These are phyloP conservation scores for Paedocypris micromegethes DNA, from an alignment of 2,797 vertebrate genomes.

Conservation along the genomic window DNA sequence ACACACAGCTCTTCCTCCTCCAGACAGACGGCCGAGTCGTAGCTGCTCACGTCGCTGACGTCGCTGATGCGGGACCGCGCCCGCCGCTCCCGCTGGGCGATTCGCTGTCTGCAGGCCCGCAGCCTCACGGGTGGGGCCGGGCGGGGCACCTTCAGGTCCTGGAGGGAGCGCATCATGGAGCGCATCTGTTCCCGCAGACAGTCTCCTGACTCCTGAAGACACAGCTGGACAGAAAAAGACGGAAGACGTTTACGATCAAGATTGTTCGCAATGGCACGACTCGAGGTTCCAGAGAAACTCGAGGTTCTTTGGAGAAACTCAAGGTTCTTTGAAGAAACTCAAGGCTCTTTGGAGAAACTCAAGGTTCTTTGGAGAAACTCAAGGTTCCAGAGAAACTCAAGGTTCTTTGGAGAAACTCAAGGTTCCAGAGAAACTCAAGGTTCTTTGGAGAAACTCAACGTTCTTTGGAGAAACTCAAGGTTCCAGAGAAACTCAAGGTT, in stretches of 20 bases:
- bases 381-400: no score
- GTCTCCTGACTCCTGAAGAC: conserved; percentile 72
- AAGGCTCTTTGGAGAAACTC: no score
- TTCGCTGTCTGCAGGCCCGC: conserved; percentile 61
- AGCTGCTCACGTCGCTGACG: conserved; percentile 74
- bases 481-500: no score
- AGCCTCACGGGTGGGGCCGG: conserved; percentile 37
- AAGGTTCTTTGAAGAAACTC: no score
- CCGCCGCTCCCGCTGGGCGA: conserved; percentile 62
- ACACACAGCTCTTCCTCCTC: conserved; percentile 68
- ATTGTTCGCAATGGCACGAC: background rate
- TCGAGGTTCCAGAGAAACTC: no score
- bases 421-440: no score
- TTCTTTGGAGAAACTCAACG: no score
- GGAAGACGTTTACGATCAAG: background rate
- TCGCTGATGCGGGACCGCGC: conserved; percentile 66
- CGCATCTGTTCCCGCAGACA: conserved; percentile 71
- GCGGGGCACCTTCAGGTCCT: conserved; percentile 62
- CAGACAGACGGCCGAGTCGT: conserved; percentile 83
- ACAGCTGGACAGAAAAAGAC: conserved; percentile 63
- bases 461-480: no score
- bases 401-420: no score
- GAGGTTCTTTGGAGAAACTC: no score
- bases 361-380: no score
- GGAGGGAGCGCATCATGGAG: conserved; percentile 72